These are phyloP conservation scores for Apus apus DNA, from an alignment of 2,113 vertebrate species.

Conservation along the genomic window DNA sequence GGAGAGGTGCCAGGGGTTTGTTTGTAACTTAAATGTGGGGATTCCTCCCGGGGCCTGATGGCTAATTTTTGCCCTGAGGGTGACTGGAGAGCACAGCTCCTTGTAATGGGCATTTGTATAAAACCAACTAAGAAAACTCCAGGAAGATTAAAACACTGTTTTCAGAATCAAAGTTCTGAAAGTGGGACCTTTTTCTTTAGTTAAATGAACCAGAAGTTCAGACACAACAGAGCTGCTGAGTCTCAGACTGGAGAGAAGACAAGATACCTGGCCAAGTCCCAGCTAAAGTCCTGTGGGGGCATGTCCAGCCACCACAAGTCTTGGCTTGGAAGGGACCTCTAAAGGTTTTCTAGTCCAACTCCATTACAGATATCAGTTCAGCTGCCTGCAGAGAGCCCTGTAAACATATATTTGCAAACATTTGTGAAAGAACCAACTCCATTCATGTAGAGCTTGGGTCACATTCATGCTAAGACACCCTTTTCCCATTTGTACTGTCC, in stretches of 20 bases:
- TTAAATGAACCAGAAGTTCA: neutral
- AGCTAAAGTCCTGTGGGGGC: neutral
- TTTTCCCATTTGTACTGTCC: neutral
- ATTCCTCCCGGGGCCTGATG: neutral
- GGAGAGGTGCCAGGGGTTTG: neutral
- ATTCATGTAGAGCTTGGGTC: neutral
- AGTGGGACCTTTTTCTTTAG: neutral
- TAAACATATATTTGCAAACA: neutral
- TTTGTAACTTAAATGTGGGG: neutral
- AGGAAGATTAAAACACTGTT: neutral
- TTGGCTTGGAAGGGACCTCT: too few relatives aligned
- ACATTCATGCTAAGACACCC: neutral
- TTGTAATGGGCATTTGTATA: neutral
- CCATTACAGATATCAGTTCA: neutral
- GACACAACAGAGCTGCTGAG: neutral
- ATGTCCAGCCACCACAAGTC: neutral
- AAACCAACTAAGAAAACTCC: neutral
- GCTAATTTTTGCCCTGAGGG: neutral
- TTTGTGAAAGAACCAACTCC: neutral
- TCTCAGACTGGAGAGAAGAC: neutral
- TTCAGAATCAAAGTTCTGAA: neutral
- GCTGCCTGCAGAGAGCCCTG: rapidly evolving
- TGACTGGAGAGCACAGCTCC: neutral
- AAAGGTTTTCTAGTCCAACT: too few relatives aligned
- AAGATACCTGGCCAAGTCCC: neutral